Evolutionary conservation across 2,888 invertebrate genomes (phyloP), one percentile per base, ranked within the genome.

Genomic region (Pharmacophagus antenor): DNA sequence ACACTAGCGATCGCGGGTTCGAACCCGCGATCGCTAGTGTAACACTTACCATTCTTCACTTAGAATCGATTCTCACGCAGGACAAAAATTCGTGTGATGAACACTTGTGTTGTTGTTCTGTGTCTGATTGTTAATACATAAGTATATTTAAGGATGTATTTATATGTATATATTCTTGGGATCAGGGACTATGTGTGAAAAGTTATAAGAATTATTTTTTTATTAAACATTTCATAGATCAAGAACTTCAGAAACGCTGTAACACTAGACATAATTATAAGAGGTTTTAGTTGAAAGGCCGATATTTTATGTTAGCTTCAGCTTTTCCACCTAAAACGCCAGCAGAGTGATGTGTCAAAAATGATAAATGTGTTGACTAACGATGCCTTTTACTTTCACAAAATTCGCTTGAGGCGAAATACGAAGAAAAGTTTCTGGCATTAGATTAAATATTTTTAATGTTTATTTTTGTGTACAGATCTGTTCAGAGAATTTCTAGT

Each of bases 281-380:
- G 52, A 52, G 10, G 15, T 23, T 52, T 42, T 7, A 42, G 7
- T 37, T 37, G 37, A 20, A 52, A 21, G 23, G 41, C n/a, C 21
- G 31, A 54, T 23, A 25, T 46, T 46, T 54, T 54, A n/a, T 21
- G 22, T 42, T 17, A 8, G 27, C 37, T 23, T 27, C 23, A 27
- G 27, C 54, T 23, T 48, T 48, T 37, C 52, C 47, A 17, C n/a
- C 2, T 17, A 56, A 47, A 48, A 21, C 17, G 25, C 21, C 8
- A 37, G n/a, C 20, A 31, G 42, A 31, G 47, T 47, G 41, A 58
- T 52, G 47, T 58, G 52, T 47, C 52, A 53, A n/a, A 21, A 58
- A 58, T 58, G 52, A 58, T 52, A 58, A 58, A 58, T 58, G 58
- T 53, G 41, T 37, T 25, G 23, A 17, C 41, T 58, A 42, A 58